Evolutionary conservation across 2,888 invertebrate genomes (phyloP).

Genomic region (Acanthopleura granulata): DNA sequence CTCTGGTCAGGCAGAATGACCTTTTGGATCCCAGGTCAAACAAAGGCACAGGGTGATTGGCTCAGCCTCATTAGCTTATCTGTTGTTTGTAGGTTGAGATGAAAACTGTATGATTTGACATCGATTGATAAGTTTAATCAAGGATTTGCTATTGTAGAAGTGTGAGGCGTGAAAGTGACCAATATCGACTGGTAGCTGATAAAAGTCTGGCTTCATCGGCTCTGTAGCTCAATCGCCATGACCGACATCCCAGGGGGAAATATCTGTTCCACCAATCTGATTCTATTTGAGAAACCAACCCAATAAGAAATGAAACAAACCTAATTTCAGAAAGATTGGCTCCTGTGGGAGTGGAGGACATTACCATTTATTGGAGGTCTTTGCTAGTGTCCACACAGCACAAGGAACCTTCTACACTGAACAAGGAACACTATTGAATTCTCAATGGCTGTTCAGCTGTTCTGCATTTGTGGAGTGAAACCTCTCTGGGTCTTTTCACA

Average conservation of each 20-base stretch:
- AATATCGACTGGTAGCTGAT: not conserved
- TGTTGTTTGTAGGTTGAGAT: not conserved
- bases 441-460: too few relatives aligned
- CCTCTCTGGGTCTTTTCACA: too few relatives aligned
- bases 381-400: not conserved
- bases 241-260: not conserved
- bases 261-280: constrained; percentile 5
- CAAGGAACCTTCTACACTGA: too few relatives aligned
- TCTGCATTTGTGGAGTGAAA: too few relatives aligned
- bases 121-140: constrained; percentile 18
- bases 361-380: not conserved
- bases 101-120: constrained; percentile 15
- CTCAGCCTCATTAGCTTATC: constrained; percentile 3
- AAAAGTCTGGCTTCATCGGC: too few relatives aligned
- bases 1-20: too few relatives aligned
- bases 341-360: not conserved
- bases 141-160: not conserved
- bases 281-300: constrained; percentile 2
- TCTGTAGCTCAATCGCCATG: too few relatives aligned
- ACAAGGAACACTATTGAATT: too few relatives aligned
- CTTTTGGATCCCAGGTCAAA: too few relatives aligned
- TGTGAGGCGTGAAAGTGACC: not conserved
- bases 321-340: constrained; percentile 17
- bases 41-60: not conserved
- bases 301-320: constrained; percentile 19